These are phyloP conservation scores for Eurois occulta DNA, from an alignment of 2,888 invertebrate species.

Conservation along the genomic window DNA sequence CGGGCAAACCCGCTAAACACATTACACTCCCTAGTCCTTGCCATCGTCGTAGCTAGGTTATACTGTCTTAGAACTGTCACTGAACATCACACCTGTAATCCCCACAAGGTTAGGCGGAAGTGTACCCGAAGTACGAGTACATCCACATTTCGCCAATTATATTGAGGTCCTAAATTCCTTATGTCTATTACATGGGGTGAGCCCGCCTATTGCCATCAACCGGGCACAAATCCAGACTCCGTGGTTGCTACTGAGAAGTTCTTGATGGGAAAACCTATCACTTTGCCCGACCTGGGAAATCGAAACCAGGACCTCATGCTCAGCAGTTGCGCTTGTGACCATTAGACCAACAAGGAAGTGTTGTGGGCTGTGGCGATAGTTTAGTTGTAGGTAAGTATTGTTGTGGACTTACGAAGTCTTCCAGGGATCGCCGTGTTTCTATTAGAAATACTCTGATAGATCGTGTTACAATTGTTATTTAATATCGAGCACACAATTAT, in stretches of 20 bases:
- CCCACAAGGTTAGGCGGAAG: not conserved
- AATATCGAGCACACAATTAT: no score
- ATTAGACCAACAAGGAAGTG: not conserved
- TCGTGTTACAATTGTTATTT: not conserved
- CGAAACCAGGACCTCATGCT: not conserved
- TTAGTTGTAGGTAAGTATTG: not conserved
- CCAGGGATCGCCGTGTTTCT: not conserved
- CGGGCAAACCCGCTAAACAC: constrained; percentile 1
- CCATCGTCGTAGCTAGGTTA: not conserved
- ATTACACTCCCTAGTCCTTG: constrained; percentile 17
- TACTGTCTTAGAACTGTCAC: not conserved
- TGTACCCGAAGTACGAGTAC: no score
- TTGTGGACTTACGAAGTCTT: not conserved
- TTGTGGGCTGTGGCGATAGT: not conserved
- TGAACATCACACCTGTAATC: not conserved
- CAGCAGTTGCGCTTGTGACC: no score
- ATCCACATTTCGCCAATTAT: no score
- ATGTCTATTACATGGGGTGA: no score
- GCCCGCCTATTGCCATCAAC: no score
- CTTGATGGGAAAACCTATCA: no score
- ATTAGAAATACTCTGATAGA: not conserved
- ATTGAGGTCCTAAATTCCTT: no score
- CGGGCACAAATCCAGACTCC: no score
- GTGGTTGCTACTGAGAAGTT: no score
- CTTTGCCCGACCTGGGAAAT: not conserved